A percentile compares a stretch with the other conserved stretches of the same genome.
Conservation (phyloP, 2,113 vertebrate species). For the Meleagris gallopavo region DNA sequence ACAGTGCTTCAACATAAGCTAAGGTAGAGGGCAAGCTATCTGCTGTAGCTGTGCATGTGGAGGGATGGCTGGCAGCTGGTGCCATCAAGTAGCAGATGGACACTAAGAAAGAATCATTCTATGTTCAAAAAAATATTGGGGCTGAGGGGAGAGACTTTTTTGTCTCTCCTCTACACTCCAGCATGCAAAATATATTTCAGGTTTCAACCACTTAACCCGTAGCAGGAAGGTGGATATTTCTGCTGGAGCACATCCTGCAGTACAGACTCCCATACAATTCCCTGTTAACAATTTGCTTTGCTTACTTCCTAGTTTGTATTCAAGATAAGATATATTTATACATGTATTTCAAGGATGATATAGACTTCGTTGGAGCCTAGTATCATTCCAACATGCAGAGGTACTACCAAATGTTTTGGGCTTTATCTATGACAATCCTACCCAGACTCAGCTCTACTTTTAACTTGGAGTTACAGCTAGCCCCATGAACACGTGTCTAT, state of each 20-base stretch:
- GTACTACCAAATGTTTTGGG: neutral
- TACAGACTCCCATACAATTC: neutral
- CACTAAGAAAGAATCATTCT: neutral
- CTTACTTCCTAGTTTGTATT: neutral
- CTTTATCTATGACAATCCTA: neutral
- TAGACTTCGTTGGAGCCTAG: neutral
- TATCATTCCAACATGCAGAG: neutral
- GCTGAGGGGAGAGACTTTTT: neutral
- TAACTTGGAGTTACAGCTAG: neutral
- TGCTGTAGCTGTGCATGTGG: neutral
- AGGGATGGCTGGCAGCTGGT: neutral
- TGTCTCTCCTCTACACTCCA: neutral
- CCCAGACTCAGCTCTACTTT: neutral
- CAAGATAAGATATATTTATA: neutral
- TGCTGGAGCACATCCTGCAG: neutral
- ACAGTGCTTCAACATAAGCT: neutral
- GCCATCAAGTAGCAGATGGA: conserved; percentile 10
- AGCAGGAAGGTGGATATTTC: neutral
- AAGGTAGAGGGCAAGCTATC: neutral
- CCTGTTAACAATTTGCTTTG: neutral
- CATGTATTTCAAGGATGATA: neutral
- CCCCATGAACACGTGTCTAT: neutral
- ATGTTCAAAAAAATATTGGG: neutral
- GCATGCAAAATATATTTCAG: neutral
- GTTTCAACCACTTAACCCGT: neutral